Conservation (phyloP, 1,140 invertebrate species). For the Trichoplusia ni region DNA sequence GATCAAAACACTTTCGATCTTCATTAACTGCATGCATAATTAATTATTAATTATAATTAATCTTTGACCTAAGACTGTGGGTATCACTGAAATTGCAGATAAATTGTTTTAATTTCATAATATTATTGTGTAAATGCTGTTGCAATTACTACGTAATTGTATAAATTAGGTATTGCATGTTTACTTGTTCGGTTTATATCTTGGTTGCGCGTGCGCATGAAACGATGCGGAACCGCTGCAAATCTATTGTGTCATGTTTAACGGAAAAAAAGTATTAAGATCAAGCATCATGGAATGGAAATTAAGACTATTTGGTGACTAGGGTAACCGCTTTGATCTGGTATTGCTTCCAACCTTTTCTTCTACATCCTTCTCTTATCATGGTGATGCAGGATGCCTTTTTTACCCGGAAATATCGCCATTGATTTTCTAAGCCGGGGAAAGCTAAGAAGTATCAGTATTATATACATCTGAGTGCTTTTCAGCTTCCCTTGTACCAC, state of each 20-base stretch:
- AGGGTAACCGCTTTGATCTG: too few species aligned
- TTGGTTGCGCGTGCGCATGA: constrained; percentile 1
- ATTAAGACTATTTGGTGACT: too few species aligned
- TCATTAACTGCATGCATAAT: background rate
- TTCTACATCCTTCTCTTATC: too few species aligned
- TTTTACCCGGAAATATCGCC: too few species aligned
- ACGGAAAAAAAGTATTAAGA: too few species aligned
- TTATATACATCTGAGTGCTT: too few species aligned
- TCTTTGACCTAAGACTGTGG: background rate
- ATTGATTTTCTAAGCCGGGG: too few species aligned
- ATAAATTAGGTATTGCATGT: constrained; percentile 10
- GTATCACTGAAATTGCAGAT: constrained; percentile 6
- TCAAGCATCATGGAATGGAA: too few species aligned
- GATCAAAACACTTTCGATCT: background rate
- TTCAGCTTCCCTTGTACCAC: too few species aligned
- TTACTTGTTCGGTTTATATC: constrained; percentile 6
- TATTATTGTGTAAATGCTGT: constrained; percentile 15
- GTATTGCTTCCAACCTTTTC: too few species aligned
- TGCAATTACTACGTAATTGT: constrained; percentile 9
- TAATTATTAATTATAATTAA: background rate
- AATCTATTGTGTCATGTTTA: background rate
- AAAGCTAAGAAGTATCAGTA: too few species aligned
- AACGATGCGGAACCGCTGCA: background rate
- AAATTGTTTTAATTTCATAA: constrained; percentile 23
- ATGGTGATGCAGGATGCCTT: too few species aligned